These are phyloP conservation scores for Eurytoma adleriae DNA, from an alignment of 2,888 invertebrate genomes.

Conservation along the genomic window DNA sequence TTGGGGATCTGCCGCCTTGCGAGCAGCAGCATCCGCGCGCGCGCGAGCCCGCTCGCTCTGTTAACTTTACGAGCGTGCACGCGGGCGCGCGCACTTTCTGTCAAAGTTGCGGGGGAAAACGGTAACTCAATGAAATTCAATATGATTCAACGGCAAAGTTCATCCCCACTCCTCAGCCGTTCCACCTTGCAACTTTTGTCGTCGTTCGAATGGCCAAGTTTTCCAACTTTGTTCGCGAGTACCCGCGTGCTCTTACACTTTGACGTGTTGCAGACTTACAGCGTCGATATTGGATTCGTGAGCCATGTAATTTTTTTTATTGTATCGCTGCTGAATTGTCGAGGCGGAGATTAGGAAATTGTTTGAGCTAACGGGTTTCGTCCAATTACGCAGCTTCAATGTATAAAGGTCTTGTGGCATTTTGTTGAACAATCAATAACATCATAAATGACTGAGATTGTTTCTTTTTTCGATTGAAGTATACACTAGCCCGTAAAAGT, in stretches of 20 bases:
- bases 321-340: not conserved
- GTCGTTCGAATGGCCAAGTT: slow-evolving; percentile 32
- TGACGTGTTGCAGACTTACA: slow-evolving; percentile 28
- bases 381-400: too few species aligned
- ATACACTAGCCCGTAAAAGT: too few species aligned
- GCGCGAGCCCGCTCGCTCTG: not conserved
- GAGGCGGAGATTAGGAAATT: not conserved
- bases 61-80: slow-evolving; percentile 30
- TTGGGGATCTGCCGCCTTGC: not conserved
- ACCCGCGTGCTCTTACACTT: not conserved
- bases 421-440: not conserved
- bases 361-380: not conserved
- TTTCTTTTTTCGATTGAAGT: not conserved
- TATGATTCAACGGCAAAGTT: slow-evolving; percentile 54
- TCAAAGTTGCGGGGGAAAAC: slow-evolving; percentile 37
- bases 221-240: slow-evolving; percentile 42
- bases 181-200: slow-evolving; percentile 39
- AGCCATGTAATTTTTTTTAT: not conserved
- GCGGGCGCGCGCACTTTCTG: slow-evolving; percentile 29
- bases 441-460: not conserved
- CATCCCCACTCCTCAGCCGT: not conserved
- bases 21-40: not conserved
- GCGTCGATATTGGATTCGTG: slow-evolving; percentile 18
- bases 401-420: too few species aligned
- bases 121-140: slow-evolving; percentile 59